Conservation (phyloP, 2,113 vertebrate species). For the Craseonycteris thonglongyai region DNA sequence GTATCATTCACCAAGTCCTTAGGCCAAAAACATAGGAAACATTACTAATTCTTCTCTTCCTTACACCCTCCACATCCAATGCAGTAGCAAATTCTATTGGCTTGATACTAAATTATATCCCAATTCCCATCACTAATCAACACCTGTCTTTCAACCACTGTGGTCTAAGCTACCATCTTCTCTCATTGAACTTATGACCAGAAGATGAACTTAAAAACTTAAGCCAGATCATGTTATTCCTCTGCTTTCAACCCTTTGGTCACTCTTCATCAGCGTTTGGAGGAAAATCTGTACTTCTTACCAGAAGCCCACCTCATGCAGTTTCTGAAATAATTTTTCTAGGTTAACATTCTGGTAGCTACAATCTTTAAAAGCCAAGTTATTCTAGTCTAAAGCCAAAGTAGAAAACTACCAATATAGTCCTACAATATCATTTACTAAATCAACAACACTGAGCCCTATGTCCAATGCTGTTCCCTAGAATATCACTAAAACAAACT, state of each 20-base stretch:
- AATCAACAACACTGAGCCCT: neutral
- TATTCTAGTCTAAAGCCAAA: neutral
- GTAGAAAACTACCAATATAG: neutral
- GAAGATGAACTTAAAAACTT: neutral
- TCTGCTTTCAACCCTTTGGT: neutral
- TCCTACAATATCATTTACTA: neutral
- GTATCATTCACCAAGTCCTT: neutral
- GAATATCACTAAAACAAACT: neutral
- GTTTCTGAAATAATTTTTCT: neutral
- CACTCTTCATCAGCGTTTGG: neutral
- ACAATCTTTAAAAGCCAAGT: neutral
- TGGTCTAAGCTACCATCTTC: neutral
- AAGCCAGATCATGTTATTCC: neutral
- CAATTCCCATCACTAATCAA: neutral
- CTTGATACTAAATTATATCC: neutral
- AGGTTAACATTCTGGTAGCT: neutral
- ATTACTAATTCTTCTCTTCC: neutral
- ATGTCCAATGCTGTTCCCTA: neutral
- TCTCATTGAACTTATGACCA: neutral
- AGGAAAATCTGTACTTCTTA: neutral
- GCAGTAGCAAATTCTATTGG: neutral
- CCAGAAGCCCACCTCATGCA: too few species aligned
- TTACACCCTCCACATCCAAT: neutral
- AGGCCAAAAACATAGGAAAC: neutral
- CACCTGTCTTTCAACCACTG: neutral